Conservation (phyloP, 2,888 invertebrate species). For the Volucella zonaria region DNA sequence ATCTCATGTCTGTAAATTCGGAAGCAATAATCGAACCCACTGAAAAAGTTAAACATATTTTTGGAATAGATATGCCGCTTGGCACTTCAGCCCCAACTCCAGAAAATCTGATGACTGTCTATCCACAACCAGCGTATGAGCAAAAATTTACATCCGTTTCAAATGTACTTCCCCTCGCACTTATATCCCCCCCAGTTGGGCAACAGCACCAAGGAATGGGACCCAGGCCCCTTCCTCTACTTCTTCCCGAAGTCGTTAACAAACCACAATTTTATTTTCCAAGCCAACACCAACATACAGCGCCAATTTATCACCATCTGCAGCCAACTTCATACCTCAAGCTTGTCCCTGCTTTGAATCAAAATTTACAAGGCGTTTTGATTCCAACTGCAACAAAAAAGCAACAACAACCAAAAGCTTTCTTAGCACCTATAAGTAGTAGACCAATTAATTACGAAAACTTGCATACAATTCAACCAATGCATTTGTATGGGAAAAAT, state of each 20-base stretch:
- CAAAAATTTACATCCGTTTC: slow-evolving; percentile 11
- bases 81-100: neutral
- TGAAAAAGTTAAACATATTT: neutral
- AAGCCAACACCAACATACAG: slow-evolving; percentile 68
- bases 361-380: slow-evolving; percentile 3
- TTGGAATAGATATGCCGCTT: neutral
- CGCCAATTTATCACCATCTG: slow-evolving; percentile 10
- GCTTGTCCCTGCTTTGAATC: slow-evolving; percentile 4
- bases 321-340: slow-evolving; percentile 16
- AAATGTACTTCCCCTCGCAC: neutral
- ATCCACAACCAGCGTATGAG: slow-evolving; percentile 13
- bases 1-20: slow-evolving; percentile 77
- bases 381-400: neutral
- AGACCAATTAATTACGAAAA: neutral
- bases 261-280: slow-evolving; percentile 28
- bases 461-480: slow-evolving; percentile 11
- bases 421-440: too few relatives aligned
- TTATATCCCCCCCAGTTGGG: neutral
- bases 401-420: slow-evolving; percentile 6
- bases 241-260: neutral
- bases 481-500: slow-evolving; percentile 18
- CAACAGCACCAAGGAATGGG: neutral
- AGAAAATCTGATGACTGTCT: slow-evolving; percentile 2
- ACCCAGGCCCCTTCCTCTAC: neutral
- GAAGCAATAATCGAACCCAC: slow-evolving; percentile 39